Conservation (phyloP, 2,888 invertebrate genomes). For the Capitulum mitella region DNA sequence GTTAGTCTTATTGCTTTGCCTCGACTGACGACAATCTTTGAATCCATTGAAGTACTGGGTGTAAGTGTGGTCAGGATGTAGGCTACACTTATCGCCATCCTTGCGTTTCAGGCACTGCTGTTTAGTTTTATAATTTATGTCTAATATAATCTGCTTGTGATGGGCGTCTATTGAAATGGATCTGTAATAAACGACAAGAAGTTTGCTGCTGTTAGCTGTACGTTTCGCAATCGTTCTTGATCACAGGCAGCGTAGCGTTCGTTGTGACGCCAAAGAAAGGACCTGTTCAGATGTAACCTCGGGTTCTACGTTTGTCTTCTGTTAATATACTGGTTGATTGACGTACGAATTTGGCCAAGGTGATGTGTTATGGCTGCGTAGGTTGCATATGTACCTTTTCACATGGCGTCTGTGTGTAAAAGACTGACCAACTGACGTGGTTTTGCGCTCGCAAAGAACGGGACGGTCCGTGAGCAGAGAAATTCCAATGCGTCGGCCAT, state of each 20-base stretch:
- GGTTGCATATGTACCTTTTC: no score
- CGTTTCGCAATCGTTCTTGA: neutral
- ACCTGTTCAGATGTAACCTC: neutral
- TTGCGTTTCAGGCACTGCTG: neutral
- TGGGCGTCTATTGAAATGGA: neutral
- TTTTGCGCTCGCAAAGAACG: no score
- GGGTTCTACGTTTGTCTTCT: neutral
- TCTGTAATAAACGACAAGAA: neutral
- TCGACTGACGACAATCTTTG: neutral
- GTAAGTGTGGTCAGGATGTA: neutral
- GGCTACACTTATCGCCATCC: neutral
- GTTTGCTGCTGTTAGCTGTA: neutral
- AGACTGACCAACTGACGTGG: no score
- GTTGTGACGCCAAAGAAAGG: neutral
- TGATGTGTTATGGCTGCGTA: no score
- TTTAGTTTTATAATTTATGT: neutral
- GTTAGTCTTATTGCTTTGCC: neutral
- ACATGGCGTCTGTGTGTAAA: no score
- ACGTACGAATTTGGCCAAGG: no score
- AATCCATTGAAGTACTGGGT: neutral
- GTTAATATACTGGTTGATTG: conserved; percentile 15
- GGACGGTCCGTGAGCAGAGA: no score
- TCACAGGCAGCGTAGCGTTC: neutral
- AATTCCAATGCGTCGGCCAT: no score
- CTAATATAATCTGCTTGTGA: neutral